Percentiles rank a stretch among this genome's conserved stretches.
These are phyloP conservation scores for Gandaritis pyraliata DNA, from an alignment of 2,888 invertebrate genomes.

Conservation along the genomic window DNA sequence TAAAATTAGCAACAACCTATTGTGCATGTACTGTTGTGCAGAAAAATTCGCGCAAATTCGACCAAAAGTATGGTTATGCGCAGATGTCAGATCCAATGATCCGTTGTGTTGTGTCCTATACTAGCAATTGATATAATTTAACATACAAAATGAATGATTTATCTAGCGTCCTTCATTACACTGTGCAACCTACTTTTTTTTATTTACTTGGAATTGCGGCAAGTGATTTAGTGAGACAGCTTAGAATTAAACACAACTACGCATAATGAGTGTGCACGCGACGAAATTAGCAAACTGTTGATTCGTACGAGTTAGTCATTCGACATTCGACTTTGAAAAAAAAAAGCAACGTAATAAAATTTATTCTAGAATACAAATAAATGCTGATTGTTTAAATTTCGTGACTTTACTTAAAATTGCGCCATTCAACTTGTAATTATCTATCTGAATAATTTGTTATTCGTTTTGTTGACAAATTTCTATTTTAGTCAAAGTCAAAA, in stretches of 20 bases:
- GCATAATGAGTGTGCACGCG: constrained; percentile 22
- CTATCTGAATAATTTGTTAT: too few species aligned
- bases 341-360: constrained; percentile 15
- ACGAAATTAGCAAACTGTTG: constrained; percentile 22
- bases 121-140: too few species aligned
- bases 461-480: too few species aligned
- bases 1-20: too few species aligned
- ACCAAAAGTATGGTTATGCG: too few species aligned
- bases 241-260: constrained; percentile 3
- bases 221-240: constrained; percentile 23
- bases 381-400: background rate
- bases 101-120: too few species aligned
- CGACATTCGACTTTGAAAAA: constrained; percentile 12
- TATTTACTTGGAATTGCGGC: constrained; percentile 21
- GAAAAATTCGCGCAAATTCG: too few species aligned
- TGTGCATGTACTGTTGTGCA: too few species aligned
- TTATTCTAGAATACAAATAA: background rate
- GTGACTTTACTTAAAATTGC: background rate
- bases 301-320: constrained; percentile 16
- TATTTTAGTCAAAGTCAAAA: too few species aligned
- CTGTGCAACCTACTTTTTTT: constrained; percentile 19
- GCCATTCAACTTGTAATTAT: too few species aligned
- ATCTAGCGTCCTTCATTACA: background rate
- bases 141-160: background rate
- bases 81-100: too few species aligned